phyloP scores from a whole-genome alignment of 2,797 vertebrate genomes.

The Sphenopsis melanotis region DNA sequence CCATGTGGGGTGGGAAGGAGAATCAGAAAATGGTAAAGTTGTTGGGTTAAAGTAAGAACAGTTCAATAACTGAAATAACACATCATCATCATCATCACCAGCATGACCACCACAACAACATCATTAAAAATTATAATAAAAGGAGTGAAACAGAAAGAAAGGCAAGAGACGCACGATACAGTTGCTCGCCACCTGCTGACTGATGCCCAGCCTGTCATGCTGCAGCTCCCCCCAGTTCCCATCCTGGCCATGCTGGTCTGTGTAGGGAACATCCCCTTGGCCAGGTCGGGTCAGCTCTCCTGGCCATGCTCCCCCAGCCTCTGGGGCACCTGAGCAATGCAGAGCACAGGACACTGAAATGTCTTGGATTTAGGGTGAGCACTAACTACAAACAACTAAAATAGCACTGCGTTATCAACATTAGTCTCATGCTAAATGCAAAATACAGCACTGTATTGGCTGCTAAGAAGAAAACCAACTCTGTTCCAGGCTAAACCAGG shows the following conservation, averaged over 20 bases:
- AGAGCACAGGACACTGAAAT: rapidly evolving
- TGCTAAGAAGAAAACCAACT: background rate
- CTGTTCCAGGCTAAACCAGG: background rate
- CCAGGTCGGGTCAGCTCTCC: rapidly evolving
- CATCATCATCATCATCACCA: background rate
- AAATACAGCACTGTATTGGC: background rate
- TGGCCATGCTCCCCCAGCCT: background rate
- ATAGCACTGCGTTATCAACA: background rate
- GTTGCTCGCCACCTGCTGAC: background rate
- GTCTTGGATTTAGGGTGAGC: background rate
- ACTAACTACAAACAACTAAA: background rate
- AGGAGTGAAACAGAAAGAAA: background rate
- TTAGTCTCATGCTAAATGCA: background rate
- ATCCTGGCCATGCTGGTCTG: rapidly evolving
- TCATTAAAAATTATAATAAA: background rate
- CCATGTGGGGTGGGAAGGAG: background rate
- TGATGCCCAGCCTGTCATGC: too few relatives aligned
- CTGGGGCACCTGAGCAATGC: background rate
- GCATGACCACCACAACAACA: background rate
- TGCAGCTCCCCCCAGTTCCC: background rate
- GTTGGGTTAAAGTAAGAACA: background rate
- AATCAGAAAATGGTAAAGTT: background rate
- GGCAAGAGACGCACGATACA: background rate
- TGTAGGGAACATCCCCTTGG: too few relatives aligned
- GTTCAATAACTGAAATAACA: background rate